Evolutionary conservation across 2,797 vertebrate genomes (phyloP).

Genomic region (Bradypodion pumilum): DNA sequence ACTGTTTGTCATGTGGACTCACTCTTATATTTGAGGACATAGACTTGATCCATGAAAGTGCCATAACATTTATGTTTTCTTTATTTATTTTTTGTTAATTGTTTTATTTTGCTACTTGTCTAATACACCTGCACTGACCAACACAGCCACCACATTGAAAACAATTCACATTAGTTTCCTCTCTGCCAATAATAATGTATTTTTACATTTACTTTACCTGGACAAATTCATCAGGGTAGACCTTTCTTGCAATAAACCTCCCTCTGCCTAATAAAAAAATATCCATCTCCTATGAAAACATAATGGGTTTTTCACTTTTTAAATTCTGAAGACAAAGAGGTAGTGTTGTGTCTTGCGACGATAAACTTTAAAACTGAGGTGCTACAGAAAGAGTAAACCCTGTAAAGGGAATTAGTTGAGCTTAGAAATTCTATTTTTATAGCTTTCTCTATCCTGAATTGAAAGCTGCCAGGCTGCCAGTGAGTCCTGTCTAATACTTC

Average conservation of each 20-base stretch:
- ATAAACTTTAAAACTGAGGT: neutral
- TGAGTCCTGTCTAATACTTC: constrained; percentile 17
- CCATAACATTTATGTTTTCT: too few species aligned
- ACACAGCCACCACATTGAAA: too few species aligned
- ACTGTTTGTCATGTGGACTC: too few species aligned
- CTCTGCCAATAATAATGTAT: too few species aligned
- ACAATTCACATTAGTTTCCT: too few species aligned
- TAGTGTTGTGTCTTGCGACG: too few species aligned
- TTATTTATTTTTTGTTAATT: too few species aligned
- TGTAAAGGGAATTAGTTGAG: constrained; percentile 1
- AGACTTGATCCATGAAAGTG: too few species aligned
- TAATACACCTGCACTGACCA: too few species aligned
- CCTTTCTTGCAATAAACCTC: neutral
- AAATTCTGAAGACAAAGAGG: neutral
- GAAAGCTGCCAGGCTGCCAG: neutral
- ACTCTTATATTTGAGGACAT: too few species aligned
- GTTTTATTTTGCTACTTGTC: too few species aligned
- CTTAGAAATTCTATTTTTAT: constrained; percentile 11
- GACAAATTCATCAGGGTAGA: neutral
- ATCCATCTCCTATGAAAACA: neutral
- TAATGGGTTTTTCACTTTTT: neutral
- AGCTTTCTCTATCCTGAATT: constrained; percentile 10
- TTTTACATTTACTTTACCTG: neutral
- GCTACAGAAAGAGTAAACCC: neutral
- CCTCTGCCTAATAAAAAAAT: neutral